A percentile compares a stretch with the other conserved stretches of the same genome.
phyloP scores from a whole-genome alignment of 2,888 invertebrate genomes.

The Brassicogethes aeneus region DNA sequence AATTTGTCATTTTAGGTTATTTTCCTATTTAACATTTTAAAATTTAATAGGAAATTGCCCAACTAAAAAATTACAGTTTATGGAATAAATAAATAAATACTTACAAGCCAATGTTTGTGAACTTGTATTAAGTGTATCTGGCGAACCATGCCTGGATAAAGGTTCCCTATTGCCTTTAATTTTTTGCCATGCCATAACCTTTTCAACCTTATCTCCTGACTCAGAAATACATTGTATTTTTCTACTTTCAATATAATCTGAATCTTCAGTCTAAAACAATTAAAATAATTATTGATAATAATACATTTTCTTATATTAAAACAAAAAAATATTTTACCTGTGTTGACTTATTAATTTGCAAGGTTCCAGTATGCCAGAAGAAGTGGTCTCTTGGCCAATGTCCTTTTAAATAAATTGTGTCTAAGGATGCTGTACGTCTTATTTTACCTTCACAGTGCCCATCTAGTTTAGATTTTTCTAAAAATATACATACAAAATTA shows the following conservation, averaged over 20 bases:
- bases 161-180: slow-evolving; percentile 40
- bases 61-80: not conserved
- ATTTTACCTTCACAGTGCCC: slow-evolving; percentile 48
- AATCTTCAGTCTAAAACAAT: slow-evolving; percentile 57
- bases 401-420: slow-evolving; percentile 69
- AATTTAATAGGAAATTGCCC: no score
- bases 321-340: slow-evolving; percentile 47
- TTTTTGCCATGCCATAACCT: slow-evolving; percentile 42
- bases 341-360: slow-evolving; percentile 70
- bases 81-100: slow-evolving; percentile 1
- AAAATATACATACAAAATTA: no score
- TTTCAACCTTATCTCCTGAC: slow-evolving; percentile 51
- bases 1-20: no score
- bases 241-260: slow-evolving; percentile 43
- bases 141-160: slow-evolving; percentile 34
- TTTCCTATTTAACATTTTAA: no score
- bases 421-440: slow-evolving; percentile 68
- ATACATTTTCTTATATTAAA: slow-evolving; percentile 1
- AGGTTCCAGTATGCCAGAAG: slow-evolving; percentile 56
- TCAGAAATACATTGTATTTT: slow-evolving; percentile 45
- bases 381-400: slow-evolving; percentile 67
- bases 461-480: slow-evolving; percentile 47
- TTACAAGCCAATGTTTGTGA: slow-evolving; percentile 40
- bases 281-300: slow-evolving; percentile 5
- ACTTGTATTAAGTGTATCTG: slow-evolving; percentile 45